Conservation (phyloP, 2,113 vertebrate species). For the Alectura lathami region DNA sequence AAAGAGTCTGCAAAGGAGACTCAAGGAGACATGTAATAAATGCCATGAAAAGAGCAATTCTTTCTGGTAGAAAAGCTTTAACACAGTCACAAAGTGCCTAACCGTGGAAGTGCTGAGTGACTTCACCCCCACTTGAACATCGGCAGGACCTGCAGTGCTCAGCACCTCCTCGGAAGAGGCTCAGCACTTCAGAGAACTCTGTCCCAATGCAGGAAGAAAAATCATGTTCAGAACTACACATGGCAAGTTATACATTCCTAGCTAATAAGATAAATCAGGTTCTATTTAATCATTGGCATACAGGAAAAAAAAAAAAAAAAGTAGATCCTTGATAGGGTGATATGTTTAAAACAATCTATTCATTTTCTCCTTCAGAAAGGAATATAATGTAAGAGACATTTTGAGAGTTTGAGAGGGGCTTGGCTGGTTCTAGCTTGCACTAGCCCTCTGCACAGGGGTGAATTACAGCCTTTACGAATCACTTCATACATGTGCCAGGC, state of each 20-base stretch:
- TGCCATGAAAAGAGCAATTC: constrained; percentile 48
- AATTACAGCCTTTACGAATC: not conserved
- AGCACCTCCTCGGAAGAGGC: not conserved
- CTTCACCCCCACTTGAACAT: constrained; percentile 25
- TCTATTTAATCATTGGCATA: constrained; percentile 47
- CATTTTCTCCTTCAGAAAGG: constrained; percentile 12
- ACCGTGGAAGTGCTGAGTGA: constrained; percentile 50
- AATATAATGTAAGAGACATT: constrained; percentile 30
- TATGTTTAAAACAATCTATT: constrained; percentile 59
- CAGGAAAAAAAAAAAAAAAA: constrained; percentile 58
- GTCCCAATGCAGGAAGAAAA: constrained; percentile 50
- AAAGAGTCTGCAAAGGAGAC: constrained; percentile 63
- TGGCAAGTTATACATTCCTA: constrained; percentile 45
- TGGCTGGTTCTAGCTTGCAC: not conserved
- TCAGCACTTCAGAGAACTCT: not conserved
- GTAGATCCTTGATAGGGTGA: constrained; percentile 8
- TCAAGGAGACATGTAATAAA: constrained; percentile 63
- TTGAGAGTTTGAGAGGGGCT: not conserved
- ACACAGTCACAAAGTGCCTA: constrained; percentile 48
- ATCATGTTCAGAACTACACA: not conserved
- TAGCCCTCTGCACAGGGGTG: not conserved
- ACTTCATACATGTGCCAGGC: not conserved
- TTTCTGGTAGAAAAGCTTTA: constrained; percentile 59
- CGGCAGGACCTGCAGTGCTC: not conserved
- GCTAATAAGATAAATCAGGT: constrained; percentile 67